Base-by-base conservation (phyloP, 2,888 invertebrate genomes). In the Ichneumoninae sp. region DNA sequence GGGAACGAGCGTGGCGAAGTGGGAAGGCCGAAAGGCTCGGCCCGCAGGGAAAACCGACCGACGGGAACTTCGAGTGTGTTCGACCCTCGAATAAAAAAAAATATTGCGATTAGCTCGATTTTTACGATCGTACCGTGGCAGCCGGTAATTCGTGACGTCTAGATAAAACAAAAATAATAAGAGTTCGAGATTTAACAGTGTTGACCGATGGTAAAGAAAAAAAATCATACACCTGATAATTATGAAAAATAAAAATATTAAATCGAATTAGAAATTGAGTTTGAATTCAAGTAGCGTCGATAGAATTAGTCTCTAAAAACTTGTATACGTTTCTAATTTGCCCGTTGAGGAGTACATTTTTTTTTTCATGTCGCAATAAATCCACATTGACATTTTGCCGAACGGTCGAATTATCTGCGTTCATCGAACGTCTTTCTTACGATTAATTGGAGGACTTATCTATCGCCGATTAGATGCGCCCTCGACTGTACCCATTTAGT, bases 41-140 rank as follows among this genome's bases (percentile, higher is more conserved):
- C 76, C 73, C 83, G 73, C 73, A 73, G 83, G 83, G 83, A 83
- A 83, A 83, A 76, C 80, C 68, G 66, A 83, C 57, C 80, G 83
- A 80, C 83, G 76, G 80, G 80, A 66, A 83, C 83, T 6, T 33
- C 16, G 26, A 60, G 26, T 30, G 60, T 60, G 26, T 26, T 63
- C 13, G 33, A 33, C 16, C 33, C 30, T 63, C 33, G 33, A 5
- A n/a, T 16, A 6, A 7, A 63, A 54, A 40, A 40, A 40, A 40
- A 40, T 0, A 16, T 30, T 10, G 6, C 30, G 16, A 33, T 33
- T 16, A 63, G 16, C n/a, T 26, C 63, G n/a, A 33, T 63, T 63
- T 63, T 33, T 63, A 16, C 33, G 63, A 63, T 33, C 63, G 33
- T 8, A 63, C 16, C 33, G 3, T 16, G 13, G 30, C 16, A n/a